A percentile compares a stretch with the other conserved stretches of the same genome.
Evolutionary conservation across 2,888 invertebrate species (phyloP).

Genomic region (Phalera bucephala): DNA sequence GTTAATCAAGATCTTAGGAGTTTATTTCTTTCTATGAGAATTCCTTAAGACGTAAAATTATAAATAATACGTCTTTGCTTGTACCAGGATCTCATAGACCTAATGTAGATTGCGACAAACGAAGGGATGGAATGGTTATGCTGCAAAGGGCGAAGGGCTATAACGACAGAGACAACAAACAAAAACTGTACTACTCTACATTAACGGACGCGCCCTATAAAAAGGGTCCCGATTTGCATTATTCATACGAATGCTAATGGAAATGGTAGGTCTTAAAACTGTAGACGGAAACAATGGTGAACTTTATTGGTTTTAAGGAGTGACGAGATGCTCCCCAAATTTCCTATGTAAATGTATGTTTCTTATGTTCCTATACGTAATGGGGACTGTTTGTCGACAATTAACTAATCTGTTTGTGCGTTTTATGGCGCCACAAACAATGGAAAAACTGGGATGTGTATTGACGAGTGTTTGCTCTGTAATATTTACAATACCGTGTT

Average conservation of each 20-base stretch:
- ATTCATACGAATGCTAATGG: conserved; percentile 59
- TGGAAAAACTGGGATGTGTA: conserved; percentile 16
- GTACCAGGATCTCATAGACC: conserved; percentile 38
- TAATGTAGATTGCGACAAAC: conserved; percentile 10
- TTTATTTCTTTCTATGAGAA: no score
- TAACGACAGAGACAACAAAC: conserved; percentile 33
- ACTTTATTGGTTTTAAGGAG: conserved; percentile 45
- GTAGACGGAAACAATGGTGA: conserved; percentile 45
- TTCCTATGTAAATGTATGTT: conserved; percentile 34
- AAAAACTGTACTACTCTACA: conserved; percentile 30
- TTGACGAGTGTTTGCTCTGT: conserved; percentile 21
- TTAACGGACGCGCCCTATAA: conserved; percentile 34
- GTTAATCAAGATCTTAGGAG: no score
- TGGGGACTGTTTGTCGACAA: conserved; percentile 37
- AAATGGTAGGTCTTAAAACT: conserved; percentile 50
- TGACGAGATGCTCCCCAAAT: conserved; percentile 27
- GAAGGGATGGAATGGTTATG: conserved; percentile 11
- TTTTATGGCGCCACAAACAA: conserved; percentile 30
- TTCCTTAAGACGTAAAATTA: no score
- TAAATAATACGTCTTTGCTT: conserved; percentile 26
- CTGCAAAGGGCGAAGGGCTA: conserved; percentile 22
- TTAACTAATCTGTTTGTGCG: conserved; percentile 43
- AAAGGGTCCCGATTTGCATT: conserved; percentile 45
- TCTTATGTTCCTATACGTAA: no score
- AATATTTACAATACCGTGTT: conserved; percentile 17